Percentiles rank a stretch among this genome's conserved stretches.
Evolutionary conservation across 2,113 vertebrate species (phyloP).

Genomic region (Prinia subflava): DNA sequence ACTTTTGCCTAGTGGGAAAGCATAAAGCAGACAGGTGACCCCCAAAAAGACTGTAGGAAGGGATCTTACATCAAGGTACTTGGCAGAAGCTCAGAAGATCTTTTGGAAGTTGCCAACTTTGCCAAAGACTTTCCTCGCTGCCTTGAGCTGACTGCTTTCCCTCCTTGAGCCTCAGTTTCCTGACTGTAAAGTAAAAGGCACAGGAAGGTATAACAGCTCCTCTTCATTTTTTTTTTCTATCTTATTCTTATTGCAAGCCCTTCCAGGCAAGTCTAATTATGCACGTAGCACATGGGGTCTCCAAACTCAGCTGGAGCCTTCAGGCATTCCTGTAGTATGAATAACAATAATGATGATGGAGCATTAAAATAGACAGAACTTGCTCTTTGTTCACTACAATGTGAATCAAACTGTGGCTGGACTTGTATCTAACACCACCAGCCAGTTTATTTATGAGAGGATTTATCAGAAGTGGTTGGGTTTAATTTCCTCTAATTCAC

Average conservation of each 20-base stretch:
- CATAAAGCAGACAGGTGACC: slow-evolving; percentile 28
- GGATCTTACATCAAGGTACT: neutral
- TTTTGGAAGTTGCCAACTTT: neutral
- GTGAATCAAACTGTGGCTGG: slow-evolving; percentile 39
- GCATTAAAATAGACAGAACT: slow-evolving; percentile 15
- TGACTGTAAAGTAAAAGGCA: neutral
- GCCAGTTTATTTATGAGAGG: slow-evolving; percentile 50
- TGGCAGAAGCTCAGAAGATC: neutral
- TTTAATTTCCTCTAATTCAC: slow-evolving; percentile 67
- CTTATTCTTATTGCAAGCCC: neutral
- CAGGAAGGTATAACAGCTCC: neutral
- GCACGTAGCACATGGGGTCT: slow-evolving; percentile 1
- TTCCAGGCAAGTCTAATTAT: neutral
- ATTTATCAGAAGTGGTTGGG: slow-evolving; percentile 54
- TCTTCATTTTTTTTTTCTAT: neutral
- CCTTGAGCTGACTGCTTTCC: neutral
- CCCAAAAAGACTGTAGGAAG: neutral
- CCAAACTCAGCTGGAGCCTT: slow-evolving; percentile 26
- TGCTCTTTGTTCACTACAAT: neutral
- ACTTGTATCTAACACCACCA: slow-evolving; percentile 7
- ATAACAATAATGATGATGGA: slow-evolving; percentile 25
- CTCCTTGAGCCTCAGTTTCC: neutral
- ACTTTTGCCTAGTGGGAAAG: slow-evolving; percentile 36
- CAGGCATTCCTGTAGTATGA: neutral
- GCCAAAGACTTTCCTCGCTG: neutral